Base-by-base conservation (phyloP, 2,113 vertebrate genomes). In the Cyphomyrus plagiostoma region DNA sequence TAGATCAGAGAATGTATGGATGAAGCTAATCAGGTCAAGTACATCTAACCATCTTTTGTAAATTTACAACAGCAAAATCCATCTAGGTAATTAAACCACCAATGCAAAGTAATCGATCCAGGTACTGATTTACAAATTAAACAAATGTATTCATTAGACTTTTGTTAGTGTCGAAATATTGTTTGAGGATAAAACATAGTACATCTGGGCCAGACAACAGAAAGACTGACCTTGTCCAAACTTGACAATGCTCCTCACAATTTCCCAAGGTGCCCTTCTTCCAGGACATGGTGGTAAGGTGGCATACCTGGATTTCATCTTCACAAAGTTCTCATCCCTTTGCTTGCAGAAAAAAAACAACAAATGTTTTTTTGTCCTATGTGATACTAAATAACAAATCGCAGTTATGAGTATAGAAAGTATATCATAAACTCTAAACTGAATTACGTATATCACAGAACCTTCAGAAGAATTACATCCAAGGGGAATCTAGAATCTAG, bases 181-280 rank as follows among this genome's bases (percentile, higher is more conserved):
- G 6, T 80, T 39, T 42, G 35, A 39, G 13, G 35, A 11, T 19
- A 80, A 17, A 39, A 80, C 35, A 35, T n/a, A n/a, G n/a, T 26
- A 62, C 56, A 62, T 70, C 62, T 70, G 3, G 26, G 26, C 62
- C 30, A 35, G 74, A 19, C 39, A 88, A 13, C 30, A 50, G 53
- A 80, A 56, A 89, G 80, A 89, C 91, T 90, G 92, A 97, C 96
- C 95, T 95, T 96, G 93, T 66, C 92, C 94, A 91, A 94, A 92
- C 92, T 91, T 93, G 88, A 96, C 94, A 58, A 94, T 77, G 42
- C 91, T 93, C 91, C 93, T 95, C 92, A 95, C 86, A 88, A 93
- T 90, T 82, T 94, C 94, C 96, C 96, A 95, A 90, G 13, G 91
- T 70, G 92, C 92, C 92, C 94, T 94, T 88, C 91, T 95, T 91